Conservation (phyloP, 64 coral and sea anemone species). For the Cladopsammia gracilis region DNA sequence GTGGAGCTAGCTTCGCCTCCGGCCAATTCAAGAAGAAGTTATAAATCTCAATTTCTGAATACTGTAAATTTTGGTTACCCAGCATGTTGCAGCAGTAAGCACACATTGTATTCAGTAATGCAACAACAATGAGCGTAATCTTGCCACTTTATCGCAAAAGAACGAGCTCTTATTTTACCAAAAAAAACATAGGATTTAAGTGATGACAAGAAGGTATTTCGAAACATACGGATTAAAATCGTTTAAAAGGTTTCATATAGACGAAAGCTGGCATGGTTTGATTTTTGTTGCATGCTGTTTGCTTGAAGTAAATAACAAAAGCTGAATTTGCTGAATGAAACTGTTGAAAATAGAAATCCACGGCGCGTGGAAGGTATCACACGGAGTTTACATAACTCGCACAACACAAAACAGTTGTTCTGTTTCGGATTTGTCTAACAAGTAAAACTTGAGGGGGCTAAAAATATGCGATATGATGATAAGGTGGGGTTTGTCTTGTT, state of each 20-base stretch:
- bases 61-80: neutral
- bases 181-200: neutral
- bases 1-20: neutral
- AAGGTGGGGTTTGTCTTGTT: no score
- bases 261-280: neutral
- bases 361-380: neutral
- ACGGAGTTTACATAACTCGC: neutral
- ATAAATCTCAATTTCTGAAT: conserved; percentile 12
- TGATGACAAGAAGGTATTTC: neutral
- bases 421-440: neutral
- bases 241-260: neutral
- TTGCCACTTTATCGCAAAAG: neutral
- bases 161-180: neutral
- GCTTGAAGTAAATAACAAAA: neutral
- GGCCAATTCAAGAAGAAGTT: neutral
- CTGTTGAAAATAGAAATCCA: neutral
- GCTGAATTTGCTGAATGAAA: neutral
- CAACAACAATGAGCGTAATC: neutral
- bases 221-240: neutral
- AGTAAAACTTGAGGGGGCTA: neutral
- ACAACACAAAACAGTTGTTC: neutral
- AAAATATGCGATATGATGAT: neutral
- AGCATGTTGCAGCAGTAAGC: neutral
- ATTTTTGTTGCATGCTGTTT: neutral
- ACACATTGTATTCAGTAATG: neutral